Conservation (phyloP, 2,888 invertebrate genomes). For the Agriopis marginaria region DNA sequence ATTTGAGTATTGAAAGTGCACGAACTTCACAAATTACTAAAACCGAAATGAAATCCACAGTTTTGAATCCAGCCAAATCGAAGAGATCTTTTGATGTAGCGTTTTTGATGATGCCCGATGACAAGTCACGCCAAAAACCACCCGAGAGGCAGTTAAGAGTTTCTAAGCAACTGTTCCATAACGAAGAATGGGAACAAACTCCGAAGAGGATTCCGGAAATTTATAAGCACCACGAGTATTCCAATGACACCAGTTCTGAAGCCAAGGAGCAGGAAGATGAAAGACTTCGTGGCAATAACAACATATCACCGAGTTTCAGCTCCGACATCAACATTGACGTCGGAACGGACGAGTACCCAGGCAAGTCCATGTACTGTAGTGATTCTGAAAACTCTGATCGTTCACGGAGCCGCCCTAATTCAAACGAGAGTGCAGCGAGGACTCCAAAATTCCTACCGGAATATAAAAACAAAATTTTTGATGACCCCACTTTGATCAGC, state of each 20-base stretch:
- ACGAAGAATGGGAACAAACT: conserved; percentile 80
- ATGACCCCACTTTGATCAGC: conserved; percentile 84
- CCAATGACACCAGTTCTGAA: conserved; percentile 71
- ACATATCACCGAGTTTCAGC: conserved; percentile 80
- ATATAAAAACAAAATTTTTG: conserved; percentile 87
- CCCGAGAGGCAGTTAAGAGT: conserved; percentile 84
- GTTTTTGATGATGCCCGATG: conserved; percentile 95
- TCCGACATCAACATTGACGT: conserved; percentile 83
- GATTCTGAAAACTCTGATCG: conserved; percentile 83
- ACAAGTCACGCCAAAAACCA: conserved; percentile 90
- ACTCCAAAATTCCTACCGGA: conserved; percentile 83
- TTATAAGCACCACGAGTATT: conserved; percentile 77
- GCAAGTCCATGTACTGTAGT: conserved; percentile 79
- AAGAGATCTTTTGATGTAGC: conserved; percentile 97
- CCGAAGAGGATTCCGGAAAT: conserved; percentile 76
- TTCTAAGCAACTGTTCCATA: conserved; percentile 80
- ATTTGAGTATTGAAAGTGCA: conserved; percentile 79
- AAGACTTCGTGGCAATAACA: conserved; percentile 74
- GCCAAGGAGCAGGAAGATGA: conserved; percentile 78
- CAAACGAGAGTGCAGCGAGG: conserved; percentile 84
- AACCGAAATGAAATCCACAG: conserved; percentile 73
- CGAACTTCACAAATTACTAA: conserved; percentile 78
- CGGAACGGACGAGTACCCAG: conserved; percentile 83
- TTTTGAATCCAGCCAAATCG: conserved; percentile 71
- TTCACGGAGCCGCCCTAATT: conserved; percentile 82